A percentile compares a stretch with the other conserved stretches of the same genome.
phyloP scores from a whole-genome alignment of 2,113 vertebrate species.

The Pagrus major region DNA sequence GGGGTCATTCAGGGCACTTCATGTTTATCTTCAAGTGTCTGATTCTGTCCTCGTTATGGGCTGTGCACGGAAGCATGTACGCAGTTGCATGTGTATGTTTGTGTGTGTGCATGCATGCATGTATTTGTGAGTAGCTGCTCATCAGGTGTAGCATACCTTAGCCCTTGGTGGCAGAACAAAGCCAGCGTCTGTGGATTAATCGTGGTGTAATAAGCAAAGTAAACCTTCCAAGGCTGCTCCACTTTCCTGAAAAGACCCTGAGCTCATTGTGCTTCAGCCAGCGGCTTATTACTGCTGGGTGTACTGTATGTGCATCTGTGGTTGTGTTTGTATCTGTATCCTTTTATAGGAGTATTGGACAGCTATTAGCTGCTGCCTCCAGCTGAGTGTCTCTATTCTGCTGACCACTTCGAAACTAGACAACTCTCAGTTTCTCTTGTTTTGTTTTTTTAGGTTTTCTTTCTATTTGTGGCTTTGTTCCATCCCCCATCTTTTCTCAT shows the following conservation, averaged over 20 bases:
- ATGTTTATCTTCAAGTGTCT: conserved; percentile 40
- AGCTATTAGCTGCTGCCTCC: conserved; percentile 56
- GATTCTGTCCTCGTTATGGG: conserved; percentile 34
- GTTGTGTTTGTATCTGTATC: conserved; percentile 19
- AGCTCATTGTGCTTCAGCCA: conserved; percentile 62
- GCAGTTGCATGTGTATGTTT: background rate
- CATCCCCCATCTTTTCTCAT: conserved; percentile 36
- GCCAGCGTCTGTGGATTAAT: conserved; percentile 66
- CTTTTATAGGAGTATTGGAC: conserved; percentile 58
- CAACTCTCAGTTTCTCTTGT: conserved; percentile 26
- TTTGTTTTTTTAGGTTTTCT: background rate
- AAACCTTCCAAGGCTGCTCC: conserved; percentile 36
- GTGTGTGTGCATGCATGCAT: background rate
- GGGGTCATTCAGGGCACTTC: conserved; percentile 25
- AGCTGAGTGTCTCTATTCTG: conserved; percentile 55
- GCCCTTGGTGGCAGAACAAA: conserved; percentile 47
- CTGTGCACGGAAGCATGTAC: conserved; percentile 11
- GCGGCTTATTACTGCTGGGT: conserved; percentile 64
- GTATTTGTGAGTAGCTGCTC: conserved; percentile 10
- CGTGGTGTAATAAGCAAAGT: conserved; percentile 68
- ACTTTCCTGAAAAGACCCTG: conserved; percentile 60
- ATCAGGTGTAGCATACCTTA: conserved; percentile 37
- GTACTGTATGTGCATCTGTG: conserved; percentile 17
- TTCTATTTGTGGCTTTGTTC: conserved; percentile 16
- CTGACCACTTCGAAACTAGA: conserved; percentile 25